Evolutionary conservation across 1,140 invertebrate genomes (phyloP).

Genomic region (Colletes gigas): DNA sequence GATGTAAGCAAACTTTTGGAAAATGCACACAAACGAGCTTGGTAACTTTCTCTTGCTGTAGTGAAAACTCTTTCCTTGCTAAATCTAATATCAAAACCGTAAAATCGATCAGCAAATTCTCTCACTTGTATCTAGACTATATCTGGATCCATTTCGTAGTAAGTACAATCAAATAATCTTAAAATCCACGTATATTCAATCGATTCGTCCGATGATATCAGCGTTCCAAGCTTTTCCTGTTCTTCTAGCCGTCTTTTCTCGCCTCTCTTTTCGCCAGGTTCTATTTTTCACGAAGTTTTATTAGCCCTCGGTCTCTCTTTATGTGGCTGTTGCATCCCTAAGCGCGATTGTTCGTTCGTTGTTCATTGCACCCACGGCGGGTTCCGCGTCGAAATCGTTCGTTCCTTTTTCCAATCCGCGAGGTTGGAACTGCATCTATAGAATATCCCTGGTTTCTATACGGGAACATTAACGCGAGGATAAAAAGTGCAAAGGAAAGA

Average conservation of each 20-base stretch:
- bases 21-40: too few species aligned
- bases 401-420: constrained; percentile 15
- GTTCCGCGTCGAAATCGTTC: not conserved
- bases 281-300: constrained; percentile 4
- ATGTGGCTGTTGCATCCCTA: too few species aligned
- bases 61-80: too few species aligned
- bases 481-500: not conserved
- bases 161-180: too few species aligned
- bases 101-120: too few species aligned
- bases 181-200: too few species aligned
- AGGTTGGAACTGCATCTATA: not conserved
- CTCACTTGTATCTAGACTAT: too few species aligned
- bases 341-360: constrained; percentile 13
- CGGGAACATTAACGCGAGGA: constrained; percentile 26
- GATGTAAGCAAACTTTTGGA: too few species aligned
- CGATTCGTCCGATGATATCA: not conserved
- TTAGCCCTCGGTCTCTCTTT: not conserved
- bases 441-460: not conserved
- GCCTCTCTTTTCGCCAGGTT: not conserved
- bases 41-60: too few species aligned
- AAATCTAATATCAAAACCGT: too few species aligned
- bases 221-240: not conserved
- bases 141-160: too few species aligned
- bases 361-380: not conserved
- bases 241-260: not conserved